phyloP scores from a whole-genome alignment of 92 coral and sea anemone species.

The Virgularia gustaviana region DNA sequence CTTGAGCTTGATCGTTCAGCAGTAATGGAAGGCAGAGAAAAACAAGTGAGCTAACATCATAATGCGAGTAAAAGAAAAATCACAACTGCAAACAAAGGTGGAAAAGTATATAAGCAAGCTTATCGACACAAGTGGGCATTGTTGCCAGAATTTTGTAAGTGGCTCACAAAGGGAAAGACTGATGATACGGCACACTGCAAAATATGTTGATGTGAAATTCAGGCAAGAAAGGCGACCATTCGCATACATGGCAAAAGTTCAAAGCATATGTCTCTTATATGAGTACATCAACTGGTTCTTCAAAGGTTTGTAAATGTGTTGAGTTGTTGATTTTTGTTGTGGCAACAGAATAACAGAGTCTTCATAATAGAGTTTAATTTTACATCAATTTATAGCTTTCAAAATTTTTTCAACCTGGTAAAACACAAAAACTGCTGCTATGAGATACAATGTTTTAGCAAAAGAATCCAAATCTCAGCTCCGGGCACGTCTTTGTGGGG shows the following conservation, averaged over 20 bases:
- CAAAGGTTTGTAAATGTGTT: neutral
- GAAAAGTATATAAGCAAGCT: neutral
- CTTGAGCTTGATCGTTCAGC: too few relatives aligned
- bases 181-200: constrained; percentile 21
- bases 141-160: constrained; percentile 32
- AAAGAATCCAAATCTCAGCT: constrained; percentile 23
- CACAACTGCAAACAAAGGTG: constrained; percentile 4
- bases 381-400: constrained; percentile 26
- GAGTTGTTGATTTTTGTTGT: neutral
- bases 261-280: constrained; percentile 23
- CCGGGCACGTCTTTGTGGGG: neutral
- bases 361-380: neutral
- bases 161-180: constrained; percentile 21
- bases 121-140: constrained; percentile 24
- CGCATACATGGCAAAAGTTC: constrained; percentile 21
- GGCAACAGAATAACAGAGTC: neutral
- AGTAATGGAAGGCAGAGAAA: constrained; percentile 7
- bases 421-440: constrained; percentile 18
- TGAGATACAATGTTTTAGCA: constrained; percentile 21
- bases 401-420: constrained; percentile 8
- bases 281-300: neutral
- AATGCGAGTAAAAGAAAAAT: neutral
- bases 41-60: too few relatives aligned
- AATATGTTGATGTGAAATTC: constrained; percentile 23
- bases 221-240: constrained; percentile 25